Evolutionary conservation across 2,888 invertebrate species (phyloP), one percentile per base, ranked within the genome.

Genomic region (Eledona agricola): DNA sequence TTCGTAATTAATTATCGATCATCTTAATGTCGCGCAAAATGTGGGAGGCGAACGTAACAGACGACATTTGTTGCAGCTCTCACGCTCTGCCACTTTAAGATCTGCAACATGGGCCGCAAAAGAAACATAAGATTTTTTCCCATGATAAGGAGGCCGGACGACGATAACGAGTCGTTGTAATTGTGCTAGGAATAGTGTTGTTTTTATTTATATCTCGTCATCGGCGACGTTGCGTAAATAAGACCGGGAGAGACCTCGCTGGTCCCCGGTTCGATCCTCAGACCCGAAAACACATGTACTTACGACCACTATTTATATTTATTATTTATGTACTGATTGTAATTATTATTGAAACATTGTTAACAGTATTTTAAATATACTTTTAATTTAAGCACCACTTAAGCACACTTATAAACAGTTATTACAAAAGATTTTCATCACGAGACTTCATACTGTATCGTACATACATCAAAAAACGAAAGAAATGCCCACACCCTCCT

Each of bases 31-130:
- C n/a, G n/a, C n/a, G 13, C 10, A n/a, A 22, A 4, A 13, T 22
- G 23, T 38, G 25, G 10, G 22, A 9, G 42, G 10, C 5, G 19
- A 16, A 4, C 19, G 11, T 19, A 45, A 32, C 17, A 31, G 19
- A 34, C 10, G 38, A 31, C 63, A 59, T 54, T 51, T 72, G 69
- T 80, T 81, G 38, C 77, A 85, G 85, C 83, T 73, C 82, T 84
- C 82, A 79, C 82, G 17, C 78, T 84, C 40, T 86, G 86, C 71
- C 85, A 85, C 63, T 85, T 86, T 73, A 86, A 86, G 77, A 83
- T 86, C 55, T 86, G 86, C 77, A 85, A 84, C 70, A 84, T 86
- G 83, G 85, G 86, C 6, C 80, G 83, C 45, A 84, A 84, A 69
- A 77, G 84, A 63, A 77, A 74, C 54, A 69, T 74, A 10, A 28